A percentile compares a stretch with the other conserved stretches of the same genome.
Evolutionary conservation across 2,888 invertebrate genomes (phyloP).

Genomic region (Nematopogon swammerdamellus): DNA sequence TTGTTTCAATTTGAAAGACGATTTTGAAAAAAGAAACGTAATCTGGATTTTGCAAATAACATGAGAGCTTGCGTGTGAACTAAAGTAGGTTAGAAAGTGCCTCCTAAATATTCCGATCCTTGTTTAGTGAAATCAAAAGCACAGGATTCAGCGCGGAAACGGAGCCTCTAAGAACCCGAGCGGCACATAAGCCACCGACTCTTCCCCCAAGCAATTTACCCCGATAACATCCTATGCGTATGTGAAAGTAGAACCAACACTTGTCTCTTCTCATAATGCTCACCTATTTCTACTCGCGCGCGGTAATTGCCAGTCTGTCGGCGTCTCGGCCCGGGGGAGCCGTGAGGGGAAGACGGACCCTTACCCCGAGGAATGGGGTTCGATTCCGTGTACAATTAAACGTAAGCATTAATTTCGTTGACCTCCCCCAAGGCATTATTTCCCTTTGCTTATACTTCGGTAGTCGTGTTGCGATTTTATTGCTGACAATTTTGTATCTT

Average conservation of each 20-base stretch:
- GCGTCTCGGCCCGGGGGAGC: background rate
- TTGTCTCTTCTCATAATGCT: background rate
- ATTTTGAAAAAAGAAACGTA: no score
- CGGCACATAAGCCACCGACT: background rate
- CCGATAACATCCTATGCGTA: background rate
- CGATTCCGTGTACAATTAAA: conserved; percentile 47
- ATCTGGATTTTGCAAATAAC: no score
- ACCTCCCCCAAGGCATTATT: conserved; percentile 36
- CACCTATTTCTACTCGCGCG: background rate
- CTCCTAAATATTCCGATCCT: no score
- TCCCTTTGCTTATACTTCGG: conserved; percentile 49
- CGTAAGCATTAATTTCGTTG: conserved; percentile 51
- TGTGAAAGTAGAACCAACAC: background rate
- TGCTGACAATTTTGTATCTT: conserved; percentile 33
- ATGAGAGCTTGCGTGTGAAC: no score
- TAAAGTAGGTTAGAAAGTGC: no score
- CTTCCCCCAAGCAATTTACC: background rate
- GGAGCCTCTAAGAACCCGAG: no score
- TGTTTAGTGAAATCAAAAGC: no score
- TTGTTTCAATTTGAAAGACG: no score
- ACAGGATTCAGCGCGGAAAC: no score
- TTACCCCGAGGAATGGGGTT: conserved; percentile 6
- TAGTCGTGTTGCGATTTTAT: conserved; percentile 37
- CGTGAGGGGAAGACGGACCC: background rate
- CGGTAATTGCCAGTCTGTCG: background rate